Base-by-base conservation (phyloP, 2,113 vertebrate species). In the Tautogolabrus adspersus region DNA sequence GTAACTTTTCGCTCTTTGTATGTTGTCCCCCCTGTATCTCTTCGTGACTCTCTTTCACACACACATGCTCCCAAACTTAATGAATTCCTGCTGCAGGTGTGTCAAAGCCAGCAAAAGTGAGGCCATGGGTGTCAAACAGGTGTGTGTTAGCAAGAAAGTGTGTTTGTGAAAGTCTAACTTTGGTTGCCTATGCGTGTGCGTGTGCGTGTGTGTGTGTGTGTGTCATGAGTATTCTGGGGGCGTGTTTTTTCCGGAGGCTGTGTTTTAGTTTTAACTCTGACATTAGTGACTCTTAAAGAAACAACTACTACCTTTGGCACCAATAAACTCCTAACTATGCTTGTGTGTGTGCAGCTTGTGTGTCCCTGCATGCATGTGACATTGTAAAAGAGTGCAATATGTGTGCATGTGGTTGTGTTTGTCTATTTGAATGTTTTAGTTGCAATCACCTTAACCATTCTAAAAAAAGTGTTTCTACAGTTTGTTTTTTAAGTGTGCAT, bases 191-290 rank as follows among this genome's bases (percentile, higher is more conserved):
- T 47, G 13, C 4, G 46, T 47, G 13, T 16, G 46, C 16, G 46
- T 16, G 3, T 16, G 46, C 71, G 5, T 34, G 21, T 47, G 18
- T 40, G 16, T 21, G 57, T 63, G 75, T 34, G 79, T 42, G 54
- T 46, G 56, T 51, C 6, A 57, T 13, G 11, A 37, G 55, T 76
- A 60, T 64, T 77, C 68, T 38, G 18, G 58, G 77, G 72, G 76
- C 8, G 12, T 82, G 61, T 71, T 85, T 59, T 70, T 49, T 70
- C 83, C 19, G 0, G 22, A 83, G 81, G 78, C 63, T 77, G 52
- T 83, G 73, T 64, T 92, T 90, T 77, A 76, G 75, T 83, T 88
- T 80, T 71, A 86, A 66, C 74, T 83, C 87, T 88, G 81, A 88
- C 82, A 89, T 91, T 90, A 86, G 82, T 69, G 68, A 49, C 72